Evolutionary conservation across 1,140 invertebrate genomes (phyloP).

Genomic region (Caenorhabditis inopinata): DNA sequence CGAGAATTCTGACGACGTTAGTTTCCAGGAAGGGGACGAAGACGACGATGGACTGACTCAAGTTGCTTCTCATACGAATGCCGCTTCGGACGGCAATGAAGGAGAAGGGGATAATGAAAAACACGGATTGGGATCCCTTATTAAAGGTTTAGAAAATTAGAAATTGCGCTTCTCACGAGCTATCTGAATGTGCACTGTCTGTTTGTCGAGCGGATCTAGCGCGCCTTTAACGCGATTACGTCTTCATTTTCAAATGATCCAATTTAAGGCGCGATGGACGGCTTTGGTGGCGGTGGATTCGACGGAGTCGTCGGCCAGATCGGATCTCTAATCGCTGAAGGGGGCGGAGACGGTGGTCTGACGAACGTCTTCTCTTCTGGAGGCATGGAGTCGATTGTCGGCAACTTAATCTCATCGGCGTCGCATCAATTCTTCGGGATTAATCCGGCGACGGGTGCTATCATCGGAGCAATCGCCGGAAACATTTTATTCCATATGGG

Average conservation of each 20-base stretch:
- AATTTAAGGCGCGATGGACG: conserved; percentile 49
- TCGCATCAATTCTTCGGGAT: conserved; percentile 53
- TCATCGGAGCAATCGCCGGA: conserved; percentile 60
- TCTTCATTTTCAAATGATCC: no score
- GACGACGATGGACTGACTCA: conserved; percentile 7
- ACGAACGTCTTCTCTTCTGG: conserved; percentile 53
- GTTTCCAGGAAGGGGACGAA: conserved; percentile 32
- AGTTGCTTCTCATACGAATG: neutral
- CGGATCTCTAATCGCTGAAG: conserved; percentile 51
- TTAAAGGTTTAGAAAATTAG: neutral
- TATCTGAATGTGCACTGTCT: no score
- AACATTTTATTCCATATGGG: conserved; percentile 59
- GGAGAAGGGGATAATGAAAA: conserved; percentile 14
- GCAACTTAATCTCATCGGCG: conserved; percentile 43
- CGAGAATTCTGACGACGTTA: neutral
- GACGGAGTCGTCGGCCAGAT: conserved; percentile 49
- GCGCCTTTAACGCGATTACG: no score
- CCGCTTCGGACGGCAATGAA: conserved; percentile 24
- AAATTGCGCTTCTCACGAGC: no score
- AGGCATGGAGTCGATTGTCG: conserved; percentile 50
- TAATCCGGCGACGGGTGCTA: conserved; percentile 55
- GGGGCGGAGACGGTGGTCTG: conserved; percentile 46
- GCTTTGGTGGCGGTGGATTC: conserved; percentile 56
- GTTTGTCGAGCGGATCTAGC: no score
- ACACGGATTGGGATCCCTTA: neutral